Percentiles rank a stretch among this genome's conserved stretches.
Evolutionary conservation across 1,140 invertebrate genomes (phyloP).

Genomic region (Trypoxylus dichotomus): DNA sequence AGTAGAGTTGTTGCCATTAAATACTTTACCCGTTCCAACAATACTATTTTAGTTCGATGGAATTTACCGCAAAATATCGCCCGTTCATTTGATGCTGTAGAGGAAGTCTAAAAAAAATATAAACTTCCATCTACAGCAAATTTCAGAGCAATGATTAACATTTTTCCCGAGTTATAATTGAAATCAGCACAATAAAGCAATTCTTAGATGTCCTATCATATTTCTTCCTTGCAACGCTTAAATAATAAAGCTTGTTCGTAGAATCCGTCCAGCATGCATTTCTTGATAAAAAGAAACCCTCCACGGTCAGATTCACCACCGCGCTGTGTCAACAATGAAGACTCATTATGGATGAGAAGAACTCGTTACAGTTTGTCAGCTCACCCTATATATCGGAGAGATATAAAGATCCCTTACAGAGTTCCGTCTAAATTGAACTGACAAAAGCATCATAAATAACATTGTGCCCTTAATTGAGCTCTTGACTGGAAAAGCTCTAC

Average conservation of each 20-base stretch:
- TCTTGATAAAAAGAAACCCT: not conserved
- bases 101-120: no score
- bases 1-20: no score
- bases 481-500: not conserved
- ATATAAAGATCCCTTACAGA: constrained; percentile 7
- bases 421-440: not conserved
- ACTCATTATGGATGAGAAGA: constrained; percentile 5
- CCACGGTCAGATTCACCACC: not conserved
- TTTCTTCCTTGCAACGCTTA: no score
- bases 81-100: no score
- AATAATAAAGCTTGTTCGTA: not conserved
- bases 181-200: no score
- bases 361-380: constrained; percentile 7
- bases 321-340: not conserved
- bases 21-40: no score
- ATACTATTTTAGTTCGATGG: no score
- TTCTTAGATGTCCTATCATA: no score
- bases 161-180: no score
- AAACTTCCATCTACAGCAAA: no score
- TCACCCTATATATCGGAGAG: not conserved
- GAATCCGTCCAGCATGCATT: not conserved
- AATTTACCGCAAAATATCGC: no score
- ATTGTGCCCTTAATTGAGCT: not conserved
- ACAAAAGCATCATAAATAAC: constrained; percentile 20
- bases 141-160: no score